A percentile compares a stretch with the other conserved stretches of the same genome.
Evolutionary conservation across 2,888 invertebrate genomes (phyloP).

Genomic region (Macropis europaea): DNA sequence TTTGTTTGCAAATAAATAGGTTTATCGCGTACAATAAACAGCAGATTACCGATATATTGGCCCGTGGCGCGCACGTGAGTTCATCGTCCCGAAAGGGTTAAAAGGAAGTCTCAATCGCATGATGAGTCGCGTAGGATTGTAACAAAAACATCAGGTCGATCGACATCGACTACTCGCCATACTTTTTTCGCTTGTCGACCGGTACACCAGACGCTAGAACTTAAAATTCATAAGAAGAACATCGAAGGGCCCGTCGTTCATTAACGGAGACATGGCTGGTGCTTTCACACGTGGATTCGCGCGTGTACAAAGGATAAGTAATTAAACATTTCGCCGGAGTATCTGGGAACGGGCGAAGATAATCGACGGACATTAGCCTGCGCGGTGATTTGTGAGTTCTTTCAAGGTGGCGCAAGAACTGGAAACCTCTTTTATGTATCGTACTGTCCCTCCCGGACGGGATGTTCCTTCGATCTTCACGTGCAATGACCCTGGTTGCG

Average conservation of each 20-base stretch:
- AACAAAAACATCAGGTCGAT: slow-evolving; percentile 20
- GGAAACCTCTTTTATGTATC: slow-evolving; percentile 7
- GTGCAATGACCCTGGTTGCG: background rate
- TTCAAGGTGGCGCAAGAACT: background rate
- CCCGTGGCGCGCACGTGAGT: no score
- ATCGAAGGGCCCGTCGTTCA: slow-evolving; percentile 14
- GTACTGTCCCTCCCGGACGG: background rate
- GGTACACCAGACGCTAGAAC: slow-evolving; percentile 15
- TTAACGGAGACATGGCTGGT: background rate
- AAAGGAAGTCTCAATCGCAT: slow-evolving; percentile 16
- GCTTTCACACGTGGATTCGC: slow-evolving; percentile 1
- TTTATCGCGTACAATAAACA: no score
- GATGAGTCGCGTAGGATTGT: slow-evolving; percentile 11
- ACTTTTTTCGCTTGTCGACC: slow-evolving; percentile 27
- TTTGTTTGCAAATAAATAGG: no score
- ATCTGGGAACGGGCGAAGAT: slow-evolving; percentile 22
- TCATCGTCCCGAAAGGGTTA: no score
- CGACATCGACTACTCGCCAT: slow-evolving; percentile 18
- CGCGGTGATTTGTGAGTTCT: slow-evolving; percentile 16
- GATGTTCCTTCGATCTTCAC: background rate
- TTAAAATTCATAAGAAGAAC: slow-evolving; percentile 43
- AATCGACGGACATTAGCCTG: slow-evolving; percentile 41
- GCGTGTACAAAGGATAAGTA: no score
- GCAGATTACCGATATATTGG: no score
- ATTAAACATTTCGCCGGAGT: slow-evolving; percentile 47